Evolutionary conservation across 2,888 invertebrate genomes (phyloP), one percentile per base, ranked within the genome.

Genomic region (Neoascia interrupta): DNA sequence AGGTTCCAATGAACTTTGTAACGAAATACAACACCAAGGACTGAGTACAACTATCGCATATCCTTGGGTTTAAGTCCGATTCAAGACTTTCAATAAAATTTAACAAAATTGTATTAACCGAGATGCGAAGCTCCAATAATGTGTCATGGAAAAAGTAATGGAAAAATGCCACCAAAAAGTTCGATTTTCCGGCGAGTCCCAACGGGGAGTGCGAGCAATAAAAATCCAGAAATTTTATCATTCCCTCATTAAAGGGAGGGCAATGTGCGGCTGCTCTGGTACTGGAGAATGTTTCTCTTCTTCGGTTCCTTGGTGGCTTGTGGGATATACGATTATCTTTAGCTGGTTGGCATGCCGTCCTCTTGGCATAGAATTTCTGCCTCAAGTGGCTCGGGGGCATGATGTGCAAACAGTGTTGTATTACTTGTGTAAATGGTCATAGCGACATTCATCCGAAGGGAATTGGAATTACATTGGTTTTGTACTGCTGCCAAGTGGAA

Each of bases 141-240:
- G 8, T 2, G 34, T 10, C 18, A 18, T 8, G 11, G 10, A 68
- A 21, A n/a, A n/a, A 53, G 16, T 19, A 11, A 13, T 19, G 23
- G 16, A 43, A 58, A 41, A 18, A n/a, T n/a, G n/a, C n/a, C 18
- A 15, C 41, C 28, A 47, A 36, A 49, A 49, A 63, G 58, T 63
- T 58, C 39, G 56, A 56, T 54, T 43, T 74, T 11, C 16, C 15
- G 3, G 39, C 18, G n/a, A 6, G 39, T 26, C 64, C 64, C 37
- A 13, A 5, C 16, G 53, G 70, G 69, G 26, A 18, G 51, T 53
- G 8, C 4, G 34, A 45, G 56, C 49, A 63, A 76, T 70, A 76
- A 76, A 75, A 64, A 41, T 41, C 54, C 66, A 73, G 79, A 79
- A 49, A 79, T 79, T 56, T 73, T 61, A 79, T 79, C 66, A 79